Base-by-base conservation (phyloP, 2,888 invertebrate genomes). In the Boloria selene region DNA sequence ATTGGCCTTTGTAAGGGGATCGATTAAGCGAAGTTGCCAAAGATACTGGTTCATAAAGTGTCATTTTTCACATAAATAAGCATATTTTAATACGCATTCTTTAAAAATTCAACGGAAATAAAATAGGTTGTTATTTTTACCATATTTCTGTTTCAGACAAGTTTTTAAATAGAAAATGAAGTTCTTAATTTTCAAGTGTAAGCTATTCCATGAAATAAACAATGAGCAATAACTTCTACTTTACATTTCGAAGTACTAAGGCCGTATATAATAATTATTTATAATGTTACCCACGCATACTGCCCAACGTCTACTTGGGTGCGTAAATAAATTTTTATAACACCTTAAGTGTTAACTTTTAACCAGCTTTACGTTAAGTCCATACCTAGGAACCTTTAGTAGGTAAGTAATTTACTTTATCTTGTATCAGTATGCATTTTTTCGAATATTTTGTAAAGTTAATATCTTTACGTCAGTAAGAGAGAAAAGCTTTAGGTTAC, bases 241-340 rank as follows among this genome's bases (percentile, higher is more conserved):
- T 56, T n/a, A 6, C 42, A 54, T 56, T 66, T 52, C 56, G 16
- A 42, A 66, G 22, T 56, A 51, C 61, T 45, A 13, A 51, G 45
- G 61, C 52, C 13, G 45, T 64, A 51, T 61, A 61, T 61, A 65
- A 63, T 63, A 56, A 7, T 56, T 22, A 44, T 69, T 44, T 54
- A 66, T 61, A 61, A 64, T 38, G 56, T 65, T 47, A 60, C 60
- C 60, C 45, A 56, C 60, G 50, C 45, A 53, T 61, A 56, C 47
- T 54, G 51, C 54, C 38, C 59, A 65, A 62, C 60, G 55, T 63
- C 60, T 65, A 64, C 61, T 47, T 49, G 18, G 47, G 55, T 31
- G 56, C 47, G 45, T 66, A 60, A 52, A 61, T 61, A 66, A 61
- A 56, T 64, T 66, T 61, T 64, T 63, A 64, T 58, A 61, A 56